Evolutionary conservation across 2,797 vertebrate species (phyloP).

Genomic region (Epinephelus coioides): DNA sequence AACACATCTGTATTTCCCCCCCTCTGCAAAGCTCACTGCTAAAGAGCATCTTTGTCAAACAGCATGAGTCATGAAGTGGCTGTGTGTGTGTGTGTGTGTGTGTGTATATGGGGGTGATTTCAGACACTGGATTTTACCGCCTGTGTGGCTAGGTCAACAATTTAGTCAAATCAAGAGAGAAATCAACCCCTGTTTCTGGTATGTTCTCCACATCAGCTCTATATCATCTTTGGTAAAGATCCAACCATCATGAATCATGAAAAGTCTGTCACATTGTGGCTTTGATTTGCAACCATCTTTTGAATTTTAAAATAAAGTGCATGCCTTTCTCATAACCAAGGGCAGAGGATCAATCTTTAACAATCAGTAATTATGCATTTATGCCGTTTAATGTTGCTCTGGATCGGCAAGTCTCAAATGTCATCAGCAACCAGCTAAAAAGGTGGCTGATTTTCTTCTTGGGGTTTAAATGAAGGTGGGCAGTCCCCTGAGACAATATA

Average conservation of each 20-base stretch:
- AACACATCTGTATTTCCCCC: conserved; percentile 47
- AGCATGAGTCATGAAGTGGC: conserved; percentile 78
- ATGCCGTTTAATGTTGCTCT: not conserved
- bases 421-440: not conserved
- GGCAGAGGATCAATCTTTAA: not conserved
- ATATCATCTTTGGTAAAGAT: not conserved
- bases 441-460: not conserved
- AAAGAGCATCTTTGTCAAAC: conserved; percentile 77
- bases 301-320: not conserved
- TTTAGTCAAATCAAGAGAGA: not conserved
- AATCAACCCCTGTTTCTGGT: not conserved
- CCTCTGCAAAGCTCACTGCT: conserved; percentile 60
- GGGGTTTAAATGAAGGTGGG: not conserved
- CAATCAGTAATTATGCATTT: not conserved
- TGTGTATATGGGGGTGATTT: not conserved
- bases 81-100: conserved; percentile 15
- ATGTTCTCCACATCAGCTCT: not conserved
- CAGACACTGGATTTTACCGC: not conserved
- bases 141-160: not conserved
- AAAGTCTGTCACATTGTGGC: not conserved
- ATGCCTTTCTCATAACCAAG: not conserved
- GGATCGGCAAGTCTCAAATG: not conserved
- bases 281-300: not conserved
- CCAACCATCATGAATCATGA: not conserved
- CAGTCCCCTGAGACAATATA: not conserved